Base-by-base conservation (phyloP, 2,888 invertebrate genomes). In the Eupithecia centaureata region DNA sequence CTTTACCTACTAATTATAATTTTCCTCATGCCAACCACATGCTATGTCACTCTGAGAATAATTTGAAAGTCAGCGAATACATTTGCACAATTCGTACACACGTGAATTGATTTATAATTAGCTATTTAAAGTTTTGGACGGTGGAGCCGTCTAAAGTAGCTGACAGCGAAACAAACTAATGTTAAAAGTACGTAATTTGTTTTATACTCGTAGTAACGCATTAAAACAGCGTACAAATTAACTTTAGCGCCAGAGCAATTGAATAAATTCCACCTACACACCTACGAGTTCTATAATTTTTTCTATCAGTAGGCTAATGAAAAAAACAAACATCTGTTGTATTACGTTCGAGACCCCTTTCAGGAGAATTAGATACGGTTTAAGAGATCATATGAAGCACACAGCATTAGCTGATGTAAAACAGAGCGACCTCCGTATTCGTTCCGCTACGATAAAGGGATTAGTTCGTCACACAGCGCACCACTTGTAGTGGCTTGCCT, bases 371-470 rank as follows among this genome's bases (percentile, higher is more conserved):
- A 85, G 82, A 83, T 83, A 83, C 75, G 77, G 73, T 74, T 80
- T 77, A 76, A 83, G 82, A 85, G 82, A 81, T 57, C 33, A 22
- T 85, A 86, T 86, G 82, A 78, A 77, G 79, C 81, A 78, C 79
- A 72, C 74, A 79, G 79, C 76, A 81, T 83, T 79, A 82, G 82
- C 77, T 88, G 88, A 90, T 87, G 81, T 84, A 86, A 87, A 88
- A 81, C 88, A 90, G 87, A 87, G 78, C 86, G 80, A 81, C 83
- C 82, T 84, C 82, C 77, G 80, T 79, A 86, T 88, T 87, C 83
- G 89, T 88, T 89, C 82, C 87, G 84, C 82, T 80, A 82, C 84
- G 90, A 91, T 91, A 90, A 90, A 88, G 83, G 85, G 87, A 89
- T 88, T 89, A 88, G 80, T 71, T 79, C 84, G 87, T 84, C 84